phyloP scores from a whole-genome alignment of 2,797 vertebrate genomes.

The Choloepus didactylus region DNA sequence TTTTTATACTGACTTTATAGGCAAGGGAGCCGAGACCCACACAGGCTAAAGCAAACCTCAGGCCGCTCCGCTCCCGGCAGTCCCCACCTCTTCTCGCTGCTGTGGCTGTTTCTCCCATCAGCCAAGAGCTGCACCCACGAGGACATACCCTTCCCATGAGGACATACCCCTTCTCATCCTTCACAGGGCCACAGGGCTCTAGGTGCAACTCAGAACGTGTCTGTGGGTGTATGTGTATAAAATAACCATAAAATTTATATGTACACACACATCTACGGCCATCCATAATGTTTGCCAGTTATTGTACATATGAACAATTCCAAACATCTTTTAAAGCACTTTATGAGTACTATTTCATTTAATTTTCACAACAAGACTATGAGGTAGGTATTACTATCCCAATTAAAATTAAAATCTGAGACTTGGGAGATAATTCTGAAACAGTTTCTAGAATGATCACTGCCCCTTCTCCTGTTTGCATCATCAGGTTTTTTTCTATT shows the following conservation, averaged over 20 bases:
- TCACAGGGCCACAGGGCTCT: neutral
- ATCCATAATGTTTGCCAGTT: constrained; percentile 14
- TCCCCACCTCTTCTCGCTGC: neutral
- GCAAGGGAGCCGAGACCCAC: neutral
- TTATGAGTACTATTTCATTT: neutral
- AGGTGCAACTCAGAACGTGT: neutral
- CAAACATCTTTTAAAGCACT: neutral
- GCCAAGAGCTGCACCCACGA: neutral
- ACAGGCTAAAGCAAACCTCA: neutral
- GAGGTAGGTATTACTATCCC: neutral
- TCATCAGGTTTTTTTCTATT: neutral
- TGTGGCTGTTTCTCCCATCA: neutral
- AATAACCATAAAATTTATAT: neutral
- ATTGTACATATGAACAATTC: neutral
- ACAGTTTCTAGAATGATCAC: neutral
- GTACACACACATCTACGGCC: neutral
- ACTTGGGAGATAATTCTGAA: neutral
- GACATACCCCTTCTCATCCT: neutral
- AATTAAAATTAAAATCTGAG: neutral
- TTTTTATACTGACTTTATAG: neutral
- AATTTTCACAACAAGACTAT: neutral
- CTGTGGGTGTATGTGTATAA: neutral
- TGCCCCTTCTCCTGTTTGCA: neutral
- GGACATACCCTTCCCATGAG: neutral
- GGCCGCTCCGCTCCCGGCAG: neutral